Conservation (phyloP, 1,140 invertebrate genomes). For the Leptoteleia sp. region DNA sequence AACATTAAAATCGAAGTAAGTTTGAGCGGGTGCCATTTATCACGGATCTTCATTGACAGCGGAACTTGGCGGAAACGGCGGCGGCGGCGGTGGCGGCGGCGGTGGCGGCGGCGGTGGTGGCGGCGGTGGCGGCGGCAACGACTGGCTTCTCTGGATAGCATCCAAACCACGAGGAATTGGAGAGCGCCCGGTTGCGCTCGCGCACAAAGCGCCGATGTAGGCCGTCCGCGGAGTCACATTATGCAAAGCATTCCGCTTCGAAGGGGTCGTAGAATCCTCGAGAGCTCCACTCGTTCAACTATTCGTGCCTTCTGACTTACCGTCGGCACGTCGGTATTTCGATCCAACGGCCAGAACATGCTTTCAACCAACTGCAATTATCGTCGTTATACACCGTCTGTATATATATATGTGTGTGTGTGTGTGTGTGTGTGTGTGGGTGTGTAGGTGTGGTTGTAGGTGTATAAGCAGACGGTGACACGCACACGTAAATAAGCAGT, state of each 20-base stretch:
- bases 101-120: too few species aligned
- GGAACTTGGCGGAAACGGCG: constrained; percentile 50
- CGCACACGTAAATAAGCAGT: constrained; percentile 29
- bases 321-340: constrained; percentile 48
- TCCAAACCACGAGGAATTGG: constrained; percentile 74
- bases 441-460: too few species aligned
- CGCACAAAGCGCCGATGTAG: constrained; percentile 66
- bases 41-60: constrained; percentile 63
- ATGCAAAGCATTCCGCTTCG: constrained; percentile 77
- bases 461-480: constrained; percentile 11
- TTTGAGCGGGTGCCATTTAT: constrained; percentile 59
- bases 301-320: constrained; percentile 67
- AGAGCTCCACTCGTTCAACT: constrained; percentile 74
- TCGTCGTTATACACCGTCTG: constrained; percentile 20
- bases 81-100: too few species aligned
- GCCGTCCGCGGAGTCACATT: constrained; percentile 73
- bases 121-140: constrained; percentile 22
- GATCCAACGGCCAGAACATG: constrained; percentile 44
- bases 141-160: constrained; percentile 67
- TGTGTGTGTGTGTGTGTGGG: too few species aligned
- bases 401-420: background rate
- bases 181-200: constrained; percentile 65
- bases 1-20: constrained; percentile 60
- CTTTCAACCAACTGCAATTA: constrained; percentile 43
- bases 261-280: constrained; percentile 70